Evolutionary conservation across 2,113 vertebrate genomes (phyloP).

Genomic region (Bos taurus): ARS-UCD2.0 NC_037337.1:41865501-41866000

Average conservation of each 20-base stretch:
- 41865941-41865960: not conserved
- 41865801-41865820: not conserved
- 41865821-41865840: not conserved
- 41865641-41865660: no score
- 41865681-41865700: no score
- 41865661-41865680: no score
- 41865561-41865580: not conserved
- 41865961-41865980: not conserved
- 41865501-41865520: not conserved
- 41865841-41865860: not conserved
- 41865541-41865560: not conserved
- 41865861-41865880: not conserved
- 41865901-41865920: not conserved
- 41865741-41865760: not conserved
- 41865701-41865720: no score
- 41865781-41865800: not conserved
- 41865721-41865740: not conserved
- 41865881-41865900: not conserved
- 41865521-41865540: not conserved
- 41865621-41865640: no score
- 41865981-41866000: not conserved
- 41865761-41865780: rapidly evolving
- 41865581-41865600: no score
- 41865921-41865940: not conserved
- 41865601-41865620: no score